These are phyloP conservation scores for Byasa hedistus DNA, from an alignment of 2,888 invertebrate species.

Conservation along the genomic window DNA sequence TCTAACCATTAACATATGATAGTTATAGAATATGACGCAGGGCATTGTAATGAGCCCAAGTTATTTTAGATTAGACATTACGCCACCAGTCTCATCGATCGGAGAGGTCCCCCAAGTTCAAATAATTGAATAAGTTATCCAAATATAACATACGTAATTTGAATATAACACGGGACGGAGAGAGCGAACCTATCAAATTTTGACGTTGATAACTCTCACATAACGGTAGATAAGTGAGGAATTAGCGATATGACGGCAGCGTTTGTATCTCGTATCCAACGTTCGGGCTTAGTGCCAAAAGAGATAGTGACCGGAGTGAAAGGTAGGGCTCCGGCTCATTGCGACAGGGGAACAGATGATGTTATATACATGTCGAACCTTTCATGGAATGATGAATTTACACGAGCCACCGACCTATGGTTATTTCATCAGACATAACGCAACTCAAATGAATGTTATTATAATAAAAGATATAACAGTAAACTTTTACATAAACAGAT, in stretches of 20 bases:
- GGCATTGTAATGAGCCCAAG: too few species aligned
- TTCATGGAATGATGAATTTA: neutral
- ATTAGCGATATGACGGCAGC: constrained; percentile 19
- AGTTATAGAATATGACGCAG: too few species aligned
- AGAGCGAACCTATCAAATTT: constrained; percentile 22
- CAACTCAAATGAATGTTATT: too few species aligned
- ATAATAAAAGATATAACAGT: too few species aligned
- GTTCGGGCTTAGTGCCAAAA: constrained; percentile 11
- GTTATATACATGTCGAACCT: neutral
- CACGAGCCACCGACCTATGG: too few species aligned
- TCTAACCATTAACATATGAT: too few species aligned
- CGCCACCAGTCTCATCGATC: too few species aligned
- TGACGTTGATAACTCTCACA: constrained; percentile 19
- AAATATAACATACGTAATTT: constrained; percentile 12
- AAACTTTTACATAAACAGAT: too few species aligned
- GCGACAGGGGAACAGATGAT: constrained; percentile 7
- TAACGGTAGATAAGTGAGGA: constrained; percentile 18
- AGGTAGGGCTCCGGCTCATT: constrained; percentile 14
- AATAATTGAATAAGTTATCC: neutral
- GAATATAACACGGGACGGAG: constrained; percentile 1
- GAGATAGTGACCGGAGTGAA: constrained; percentile 21
- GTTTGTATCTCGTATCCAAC: neutral
- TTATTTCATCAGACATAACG: too few species aligned
- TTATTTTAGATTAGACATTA: too few species aligned
- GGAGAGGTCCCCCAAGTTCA: neutral